Evolutionary conservation across 2,888 invertebrate species (phyloP).

Genomic region (Vanessa cardui): DNA sequence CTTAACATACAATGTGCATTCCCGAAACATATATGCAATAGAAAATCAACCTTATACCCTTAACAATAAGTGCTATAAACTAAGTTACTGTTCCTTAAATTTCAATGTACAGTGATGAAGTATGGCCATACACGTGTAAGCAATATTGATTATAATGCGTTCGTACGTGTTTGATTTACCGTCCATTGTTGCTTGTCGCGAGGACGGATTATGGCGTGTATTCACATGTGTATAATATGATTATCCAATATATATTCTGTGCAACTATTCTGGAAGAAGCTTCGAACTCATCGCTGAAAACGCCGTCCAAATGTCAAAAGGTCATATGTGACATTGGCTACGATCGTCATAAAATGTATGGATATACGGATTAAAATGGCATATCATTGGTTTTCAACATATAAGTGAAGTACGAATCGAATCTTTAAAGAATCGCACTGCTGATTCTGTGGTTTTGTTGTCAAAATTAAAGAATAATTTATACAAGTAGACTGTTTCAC

Average conservation of each 20-base stretch:
- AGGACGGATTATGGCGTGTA: neutral
- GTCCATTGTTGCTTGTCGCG: neutral
- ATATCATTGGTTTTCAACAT: no score
- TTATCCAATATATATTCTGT: neutral
- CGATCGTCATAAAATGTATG: no score
- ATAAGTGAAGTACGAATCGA: no score
- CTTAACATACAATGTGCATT: slow-evolving; percentile 12
- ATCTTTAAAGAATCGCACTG: no score
- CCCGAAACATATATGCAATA: neutral
- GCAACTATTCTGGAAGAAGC: no score
- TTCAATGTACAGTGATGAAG: slow-evolving; percentile 5
- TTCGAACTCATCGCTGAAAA: no score
- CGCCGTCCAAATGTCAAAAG: no score
- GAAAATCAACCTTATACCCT: neutral
- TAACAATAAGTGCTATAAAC: neutral
- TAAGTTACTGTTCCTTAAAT: neutral
- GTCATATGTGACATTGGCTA: no score
- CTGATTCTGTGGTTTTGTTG: no score
- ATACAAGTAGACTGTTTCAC: no score
- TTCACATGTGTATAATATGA: neutral
- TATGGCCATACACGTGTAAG: slow-evolving; percentile 6
- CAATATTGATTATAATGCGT: neutral
- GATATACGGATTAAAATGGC: no score
- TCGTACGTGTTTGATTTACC: neutral
- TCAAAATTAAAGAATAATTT: no score